Base-by-base conservation (phyloP, 1,140 invertebrate species). In the Nymphalis io region DNA sequence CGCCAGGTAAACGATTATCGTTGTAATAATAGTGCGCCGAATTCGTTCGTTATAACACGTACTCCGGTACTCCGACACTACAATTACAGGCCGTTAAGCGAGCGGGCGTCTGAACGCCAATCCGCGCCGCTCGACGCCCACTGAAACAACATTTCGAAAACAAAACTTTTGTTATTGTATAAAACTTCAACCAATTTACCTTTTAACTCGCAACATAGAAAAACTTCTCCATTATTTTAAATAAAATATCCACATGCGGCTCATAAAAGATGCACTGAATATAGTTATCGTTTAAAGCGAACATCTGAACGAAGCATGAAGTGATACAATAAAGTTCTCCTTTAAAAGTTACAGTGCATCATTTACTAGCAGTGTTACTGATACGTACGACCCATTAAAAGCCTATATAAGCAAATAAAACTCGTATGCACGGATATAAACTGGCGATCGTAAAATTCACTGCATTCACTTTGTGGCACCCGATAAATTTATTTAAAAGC, bases 371-470 rank as follows among this genome's bases (percentile, higher is more conserved):
- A 78, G 76, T 81, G 80, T 87, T 75, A 81, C 83, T 86, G 84
- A 83, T 86, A 85, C 76, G 71, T 81, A 83, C 79, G 79, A 78
- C 68, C 84, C 83, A 87, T 90, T 89, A 88, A 90, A 88, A 65
- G 84, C 79, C 80, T 85, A 86, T 88, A 87, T 84, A 87, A 81
- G 78, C 82, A 85, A 90, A 89, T 89, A 89, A 90, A 89, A 87
- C 82, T 83, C 80, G 70, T 80, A 87, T 88, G 79, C 78, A 85
- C 71, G 74, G 71, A 77, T 74, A 84, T 88, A 86, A 89, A 88
- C 61, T 73, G 67, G 68, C 74, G 78, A 80, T 84, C 85, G 83
- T 90, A 87, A 90, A 90, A 83, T 83, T 81, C 80, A 81, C 73
- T 88, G 83, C 88, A 88, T 78, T 85, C 83, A 86, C 78, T 87